phyloP scores from a whole-genome alignment of 2,797 vertebrate species.

The Graptemys geographica region DNA sequence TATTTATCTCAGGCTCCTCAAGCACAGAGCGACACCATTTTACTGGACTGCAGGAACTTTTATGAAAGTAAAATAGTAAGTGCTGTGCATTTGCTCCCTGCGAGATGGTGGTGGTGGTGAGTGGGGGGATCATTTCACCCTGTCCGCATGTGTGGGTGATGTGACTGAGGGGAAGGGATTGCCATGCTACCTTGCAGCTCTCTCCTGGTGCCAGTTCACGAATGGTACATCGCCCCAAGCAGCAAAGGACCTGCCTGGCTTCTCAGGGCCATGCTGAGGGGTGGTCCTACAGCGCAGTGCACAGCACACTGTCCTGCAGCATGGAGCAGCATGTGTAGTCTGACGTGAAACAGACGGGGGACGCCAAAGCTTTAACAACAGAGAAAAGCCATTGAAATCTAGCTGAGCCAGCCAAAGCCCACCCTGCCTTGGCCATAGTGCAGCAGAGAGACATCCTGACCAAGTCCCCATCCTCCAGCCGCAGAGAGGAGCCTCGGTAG shows the following conservation, averaged over 20 bases:
- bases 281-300: neutral
- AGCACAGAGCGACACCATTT: constrained; percentile 85
- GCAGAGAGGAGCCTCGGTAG: neutral
- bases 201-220: neutral
- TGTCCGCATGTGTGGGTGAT: neutral
- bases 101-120: neutral
- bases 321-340: neutral
- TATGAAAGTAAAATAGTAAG: constrained; percentile 99
- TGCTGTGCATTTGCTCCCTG: constrained; percentile 40
- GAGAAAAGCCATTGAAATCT: neutral
- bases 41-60: constrained; percentile 97
- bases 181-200: neutral
- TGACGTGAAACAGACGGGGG: neutral
- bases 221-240: neutral
- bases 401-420: neutral
- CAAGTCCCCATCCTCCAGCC: too few species aligned
- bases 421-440: neutral
- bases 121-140: neutral
- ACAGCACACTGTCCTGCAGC: neutral
- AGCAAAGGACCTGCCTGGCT: neutral
- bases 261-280: neutral
- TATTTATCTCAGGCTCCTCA: constrained; percentile 82
- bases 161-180: neutral
- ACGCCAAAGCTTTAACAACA: neutral
- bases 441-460: neutral